Evolutionary conservation across 2,888 invertebrate species (phyloP).

Genomic region (Melanargia galathea): DNA sequence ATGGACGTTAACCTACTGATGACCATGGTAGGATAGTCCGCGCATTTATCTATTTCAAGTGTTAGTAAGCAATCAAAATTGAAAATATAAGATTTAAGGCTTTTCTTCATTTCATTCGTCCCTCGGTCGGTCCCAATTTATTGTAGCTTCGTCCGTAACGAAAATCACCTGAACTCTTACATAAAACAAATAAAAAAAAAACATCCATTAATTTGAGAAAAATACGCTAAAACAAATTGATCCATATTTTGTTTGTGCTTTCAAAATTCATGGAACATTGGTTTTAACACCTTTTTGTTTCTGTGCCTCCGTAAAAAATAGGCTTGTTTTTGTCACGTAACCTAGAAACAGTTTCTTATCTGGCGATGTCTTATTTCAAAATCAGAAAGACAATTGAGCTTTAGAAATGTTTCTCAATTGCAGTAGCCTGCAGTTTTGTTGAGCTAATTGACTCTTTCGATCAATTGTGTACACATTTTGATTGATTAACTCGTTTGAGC

Average conservation of each 20-base stretch:
- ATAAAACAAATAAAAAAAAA: slow-evolving; percentile 12
- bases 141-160: slow-evolving; percentile 7
- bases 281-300: slow-evolving; percentile 23
- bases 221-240: slow-evolving; percentile 11
- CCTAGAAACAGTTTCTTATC: slow-evolving; percentile 28
- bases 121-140: not conserved
- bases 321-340: slow-evolving; percentile 18
- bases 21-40: no score
- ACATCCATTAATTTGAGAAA: slow-evolving; percentile 6
- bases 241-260: slow-evolving; percentile 12
- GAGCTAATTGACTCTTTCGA: slow-evolving; percentile 29
- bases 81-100: no score
- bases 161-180: slow-evolving; percentile 2
- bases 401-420: slow-evolving; percentile 31
- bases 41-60: no score
- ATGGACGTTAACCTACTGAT: no score
- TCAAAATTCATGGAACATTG: slow-evolving; percentile 18
- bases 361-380: slow-evolving; percentile 32
- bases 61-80: no score
- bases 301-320: slow-evolving; percentile 8
- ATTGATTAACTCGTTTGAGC: slow-evolving; percentile 29
- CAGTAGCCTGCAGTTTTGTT: slow-evolving; percentile 24
- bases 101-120: not conserved
- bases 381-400: slow-evolving; percentile 24
- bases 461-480: slow-evolving; percentile 31